Percentiles rank a stretch among this genome's conserved stretches.
Conservation (phyloP, 2,888 invertebrate genomes). For the Nematopogon swammerdamellus region DNA sequence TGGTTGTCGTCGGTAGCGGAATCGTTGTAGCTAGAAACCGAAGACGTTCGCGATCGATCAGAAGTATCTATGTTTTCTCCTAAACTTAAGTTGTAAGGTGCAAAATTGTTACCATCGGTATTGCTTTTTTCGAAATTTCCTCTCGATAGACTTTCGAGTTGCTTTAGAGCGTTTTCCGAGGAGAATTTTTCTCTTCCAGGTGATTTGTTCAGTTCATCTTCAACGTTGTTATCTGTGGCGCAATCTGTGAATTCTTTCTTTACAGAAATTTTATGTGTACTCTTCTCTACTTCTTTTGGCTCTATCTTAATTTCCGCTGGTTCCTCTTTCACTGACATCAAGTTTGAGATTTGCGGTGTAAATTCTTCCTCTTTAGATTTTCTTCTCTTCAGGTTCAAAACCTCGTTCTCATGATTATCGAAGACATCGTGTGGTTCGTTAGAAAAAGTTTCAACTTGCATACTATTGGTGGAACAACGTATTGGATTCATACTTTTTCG, state of each 20-base stretch:
- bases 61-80: constrained; percentile 38
- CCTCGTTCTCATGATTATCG: constrained; percentile 23
- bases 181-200: constrained; percentile 24
- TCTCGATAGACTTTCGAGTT: constrained; percentile 76
- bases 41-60: constrained; percentile 58
- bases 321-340: not conserved
- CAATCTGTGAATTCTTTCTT: constrained; percentile 34
- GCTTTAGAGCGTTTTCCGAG: constrained; percentile 68
- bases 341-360: not conserved
- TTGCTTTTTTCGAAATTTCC: constrained; percentile 61
- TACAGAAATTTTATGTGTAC: constrained; percentile 31
- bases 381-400: constrained; percentile 33
- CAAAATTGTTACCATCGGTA: constrained; percentile 18
- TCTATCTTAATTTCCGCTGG: constrained; percentile 25
- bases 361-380: constrained; percentile 31
- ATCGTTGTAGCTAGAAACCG: constrained; percentile 55
- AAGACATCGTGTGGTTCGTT: constrained; percentile 20
- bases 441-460: constrained; percentile 15
- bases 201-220: constrained; percentile 11
- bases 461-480: constrained; percentile 59
- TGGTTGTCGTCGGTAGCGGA: constrained; percentile 59
- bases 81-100: constrained; percentile 34
- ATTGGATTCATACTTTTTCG: constrained; percentile 88
- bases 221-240: constrained; percentile 32
- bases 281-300: constrained; percentile 23